Percentiles rank a stretch among this genome's conserved stretches.
These are phyloP conservation scores for Cepaea nemoralis DNA, from an alignment of 1,140 invertebrate genomes.

Conservation along the genomic window DNA sequence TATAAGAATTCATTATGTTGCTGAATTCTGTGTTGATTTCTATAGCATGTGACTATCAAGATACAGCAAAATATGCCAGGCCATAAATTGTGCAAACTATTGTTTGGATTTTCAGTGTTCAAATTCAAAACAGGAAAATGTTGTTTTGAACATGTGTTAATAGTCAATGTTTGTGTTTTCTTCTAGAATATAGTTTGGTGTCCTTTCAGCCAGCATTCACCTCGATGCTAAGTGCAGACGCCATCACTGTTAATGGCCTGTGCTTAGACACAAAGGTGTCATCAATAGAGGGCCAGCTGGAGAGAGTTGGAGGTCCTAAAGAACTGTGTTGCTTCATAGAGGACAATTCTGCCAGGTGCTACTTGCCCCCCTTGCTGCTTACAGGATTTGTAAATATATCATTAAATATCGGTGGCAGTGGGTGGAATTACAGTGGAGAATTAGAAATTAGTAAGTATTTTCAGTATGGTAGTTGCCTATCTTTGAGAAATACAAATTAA, in stretches of 20 bases:
- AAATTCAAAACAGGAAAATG: no score
- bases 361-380: neutral
- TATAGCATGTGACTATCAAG: no score
- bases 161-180: no score
- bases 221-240: neutral
- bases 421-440: conserved; percentile 15
- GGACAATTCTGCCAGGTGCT: neutral
- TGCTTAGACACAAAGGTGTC: neutral
- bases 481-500: no score
- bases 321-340: conserved; percentile 10
- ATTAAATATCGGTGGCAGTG: conserved; percentile 1
- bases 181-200: neutral
- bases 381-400: conserved; percentile 16
- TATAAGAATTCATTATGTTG: no score
- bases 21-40: no score
- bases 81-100: no score
- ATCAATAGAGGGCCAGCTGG: neutral
- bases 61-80: no score
- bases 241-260: neutral
- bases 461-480: no score
- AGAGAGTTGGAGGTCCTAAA: neutral
- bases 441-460: conserved; percentile 27
- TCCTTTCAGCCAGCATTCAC: neutral
- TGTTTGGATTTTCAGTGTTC: no score
- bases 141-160: no score